These are phyloP conservation scores for Galago senegalensis DNA, from an alignment of 2,797 vertebrate genomes.

Conservation along the genomic window DNA sequence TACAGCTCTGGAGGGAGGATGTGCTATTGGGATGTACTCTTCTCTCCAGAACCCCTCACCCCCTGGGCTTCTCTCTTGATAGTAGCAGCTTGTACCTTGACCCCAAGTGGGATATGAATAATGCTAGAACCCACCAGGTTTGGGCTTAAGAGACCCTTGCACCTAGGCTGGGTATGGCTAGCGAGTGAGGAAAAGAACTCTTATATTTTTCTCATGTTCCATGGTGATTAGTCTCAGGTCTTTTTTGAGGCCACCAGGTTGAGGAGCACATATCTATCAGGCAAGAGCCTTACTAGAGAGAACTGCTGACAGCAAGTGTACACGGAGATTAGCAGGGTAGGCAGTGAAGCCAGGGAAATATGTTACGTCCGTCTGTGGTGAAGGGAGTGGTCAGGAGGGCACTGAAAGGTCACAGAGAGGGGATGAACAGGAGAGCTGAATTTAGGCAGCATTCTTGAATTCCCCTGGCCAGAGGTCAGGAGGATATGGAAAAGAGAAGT, in stretches of 20 bases:
- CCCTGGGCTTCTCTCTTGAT: neutral
- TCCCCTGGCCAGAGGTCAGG: neutral
- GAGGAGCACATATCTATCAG: neutral
- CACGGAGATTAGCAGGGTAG: neutral
- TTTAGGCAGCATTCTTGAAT: neutral
- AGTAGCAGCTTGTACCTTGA: neutral
- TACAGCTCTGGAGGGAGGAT: neutral
- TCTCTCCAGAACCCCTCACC: neutral
- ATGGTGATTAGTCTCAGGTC: too few species aligned
- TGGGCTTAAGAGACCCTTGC: neutral
- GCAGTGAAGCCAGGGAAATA: neutral
- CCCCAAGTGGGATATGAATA: neutral
- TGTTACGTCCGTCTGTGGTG: neutral
- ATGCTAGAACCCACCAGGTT: neutral
- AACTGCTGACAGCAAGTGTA: neutral
- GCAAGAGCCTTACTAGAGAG: neutral
- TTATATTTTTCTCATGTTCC: neutral
- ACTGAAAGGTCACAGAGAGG: neutral
- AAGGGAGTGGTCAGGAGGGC: neutral
- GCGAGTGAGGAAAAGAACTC: neutral
- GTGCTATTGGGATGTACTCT: neutral
- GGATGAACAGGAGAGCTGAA: neutral
- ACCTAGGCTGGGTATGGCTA: neutral
- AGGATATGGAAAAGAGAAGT: neutral
- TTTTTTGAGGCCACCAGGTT: neutral